Conservation (phyloP, 2,888 invertebrate species). For the Macaria notata region DNA sequence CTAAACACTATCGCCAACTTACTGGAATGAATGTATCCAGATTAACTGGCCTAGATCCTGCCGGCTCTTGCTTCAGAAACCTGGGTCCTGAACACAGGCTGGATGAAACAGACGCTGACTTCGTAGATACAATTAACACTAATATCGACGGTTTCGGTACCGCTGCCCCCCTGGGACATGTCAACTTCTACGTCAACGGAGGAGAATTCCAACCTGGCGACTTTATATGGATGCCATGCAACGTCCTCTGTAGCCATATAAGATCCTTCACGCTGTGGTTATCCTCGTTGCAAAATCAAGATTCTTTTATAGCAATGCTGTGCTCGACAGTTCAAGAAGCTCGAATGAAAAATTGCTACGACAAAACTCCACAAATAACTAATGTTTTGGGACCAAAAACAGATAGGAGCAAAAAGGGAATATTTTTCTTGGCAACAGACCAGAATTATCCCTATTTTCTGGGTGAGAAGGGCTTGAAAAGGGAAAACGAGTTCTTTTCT, state of each 20-base stretch:
- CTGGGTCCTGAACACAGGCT: conserved; percentile 56
- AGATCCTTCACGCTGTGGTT: conserved; percentile 49
- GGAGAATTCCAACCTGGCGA: conserved; percentile 60
- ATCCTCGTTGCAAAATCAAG: conserved; percentile 46
- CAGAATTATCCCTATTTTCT: conserved; percentile 57
- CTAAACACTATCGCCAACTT: conserved; percentile 50
- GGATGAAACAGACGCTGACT: conserved; percentile 60
- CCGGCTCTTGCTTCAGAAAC: conserved; percentile 66
- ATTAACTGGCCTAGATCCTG: conserved; percentile 57
- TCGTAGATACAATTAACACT: conserved; percentile 57
- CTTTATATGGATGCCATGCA: conserved; percentile 46
- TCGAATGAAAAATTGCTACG: conserved; percentile 47
- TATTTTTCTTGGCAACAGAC: conserved; percentile 49
- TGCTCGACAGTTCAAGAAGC: conserved; percentile 56
- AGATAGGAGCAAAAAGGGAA: conserved; percentile 43
- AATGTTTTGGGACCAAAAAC: conserved; percentile 48
- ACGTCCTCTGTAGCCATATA: conserved; percentile 49
- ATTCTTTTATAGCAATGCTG: conserved; percentile 49
- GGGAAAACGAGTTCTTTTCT: conserved; percentile 49
- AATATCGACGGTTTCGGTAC: conserved; percentile 66
- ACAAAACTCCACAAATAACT: conserved; percentile 43
- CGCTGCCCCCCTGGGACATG: conserved; percentile 62
- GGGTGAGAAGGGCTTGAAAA: conserved; percentile 56
- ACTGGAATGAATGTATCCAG: conserved; percentile 56
- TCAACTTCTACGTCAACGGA: conserved; percentile 67